Conservation (phyloP, 1,140 invertebrate genomes). For the Meloidogyne hapla region DNA sequence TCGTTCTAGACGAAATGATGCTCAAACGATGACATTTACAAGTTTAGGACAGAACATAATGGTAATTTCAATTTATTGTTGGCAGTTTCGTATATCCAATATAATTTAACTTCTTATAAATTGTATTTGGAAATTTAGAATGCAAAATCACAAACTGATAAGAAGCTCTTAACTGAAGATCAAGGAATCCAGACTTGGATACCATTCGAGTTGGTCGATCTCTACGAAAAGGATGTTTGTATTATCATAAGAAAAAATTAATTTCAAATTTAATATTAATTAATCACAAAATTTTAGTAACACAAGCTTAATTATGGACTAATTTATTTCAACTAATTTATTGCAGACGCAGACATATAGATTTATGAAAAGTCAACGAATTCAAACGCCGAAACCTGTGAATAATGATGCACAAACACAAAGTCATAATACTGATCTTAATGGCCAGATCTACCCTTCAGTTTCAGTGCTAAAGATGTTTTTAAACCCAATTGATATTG, state of each 20-base stretch:
- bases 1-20: constrained; percentile 33
- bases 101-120: not conserved
- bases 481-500: not conserved
- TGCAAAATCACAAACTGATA: not conserved
- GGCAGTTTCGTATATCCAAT: not conserved
- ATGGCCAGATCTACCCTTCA: not conserved
- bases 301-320: too few species aligned
- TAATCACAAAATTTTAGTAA: too few species aligned
- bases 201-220: constrained; percentile 44
- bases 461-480: not conserved
- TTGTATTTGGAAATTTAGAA: not conserved
- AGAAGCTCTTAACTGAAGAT: not conserved
- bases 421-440: constrained; percentile 38
- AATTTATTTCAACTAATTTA: not conserved
- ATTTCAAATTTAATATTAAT: not conserved
- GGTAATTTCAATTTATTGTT: not conserved
- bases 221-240: constrained; percentile 45
- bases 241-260: too few species aligned
- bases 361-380: constrained; percentile 52
- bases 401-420: constrained; percentile 42
- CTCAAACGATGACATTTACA: constrained; percentile 45
- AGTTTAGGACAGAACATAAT: not conserved
- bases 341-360: constrained; percentile 49
- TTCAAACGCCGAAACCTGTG: constrained; percentile 57
- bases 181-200: constrained; percentile 52